phyloP scores from a whole-genome alignment of 2,888 invertebrate genomes.

The Aromia moschata region DNA sequence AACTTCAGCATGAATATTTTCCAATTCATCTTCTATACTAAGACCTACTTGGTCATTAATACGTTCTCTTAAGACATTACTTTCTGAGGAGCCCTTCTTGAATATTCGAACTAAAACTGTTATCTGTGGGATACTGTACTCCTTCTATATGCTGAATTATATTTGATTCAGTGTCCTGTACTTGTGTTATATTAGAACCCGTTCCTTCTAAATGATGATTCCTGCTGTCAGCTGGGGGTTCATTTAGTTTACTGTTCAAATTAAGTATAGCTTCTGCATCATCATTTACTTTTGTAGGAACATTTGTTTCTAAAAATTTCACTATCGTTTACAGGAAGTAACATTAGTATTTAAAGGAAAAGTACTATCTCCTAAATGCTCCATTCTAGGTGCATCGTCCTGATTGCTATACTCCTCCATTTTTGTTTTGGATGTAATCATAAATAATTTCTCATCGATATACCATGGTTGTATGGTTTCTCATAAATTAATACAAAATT shows the following conservation, averaged over 20 bases:
- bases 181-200: too few species aligned
- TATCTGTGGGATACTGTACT: slow-evolving; percentile 15
- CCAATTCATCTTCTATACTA: slow-evolving; percentile 27
- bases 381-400: slow-evolving; percentile 22
- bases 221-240: too few species aligned
- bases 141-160: too few species aligned
- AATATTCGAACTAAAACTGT: slow-evolving; percentile 18
- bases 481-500: slow-evolving; percentile 23
- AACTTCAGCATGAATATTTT: slow-evolving; percentile 28
- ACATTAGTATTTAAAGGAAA: slow-evolving; percentile 25
- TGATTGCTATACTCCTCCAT: slow-evolving; percentile 36
- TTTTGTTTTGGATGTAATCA: slow-evolving; percentile 1
- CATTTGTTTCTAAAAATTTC: slow-evolving; percentile 18
- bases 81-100: slow-evolving; percentile 12
- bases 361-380: slow-evolving; percentile 25
- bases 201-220: too few species aligned
- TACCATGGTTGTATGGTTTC: slow-evolving; percentile 9
- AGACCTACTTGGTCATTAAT: not conserved
- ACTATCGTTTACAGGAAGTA: slow-evolving; percentile 15
- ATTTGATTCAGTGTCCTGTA: too few species aligned
- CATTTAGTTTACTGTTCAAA: slow-evolving; percentile 21
- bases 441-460: slow-evolving; percentile 8
- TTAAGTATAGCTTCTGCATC: slow-evolving; percentile 2
- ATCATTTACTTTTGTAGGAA: not conserved
- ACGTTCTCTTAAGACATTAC: slow-evolving; percentile 5